Base-by-base conservation (phyloP, 2,888 invertebrate species). In the Ecliptopera silaceata region DNA sequence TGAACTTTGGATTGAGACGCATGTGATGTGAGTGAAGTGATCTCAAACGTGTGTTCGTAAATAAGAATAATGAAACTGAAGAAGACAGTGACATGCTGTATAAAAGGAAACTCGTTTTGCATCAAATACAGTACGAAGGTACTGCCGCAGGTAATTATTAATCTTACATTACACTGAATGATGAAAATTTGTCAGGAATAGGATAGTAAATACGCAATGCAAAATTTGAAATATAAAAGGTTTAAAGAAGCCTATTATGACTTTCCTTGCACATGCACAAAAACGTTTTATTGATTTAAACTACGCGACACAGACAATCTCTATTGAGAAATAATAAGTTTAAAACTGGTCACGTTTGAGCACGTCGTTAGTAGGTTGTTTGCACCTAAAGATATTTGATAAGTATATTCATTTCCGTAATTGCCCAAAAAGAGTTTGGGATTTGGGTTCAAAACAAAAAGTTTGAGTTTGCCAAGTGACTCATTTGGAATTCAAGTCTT, bases 41-140 rank as follows among this genome's bases (percentile, higher is more conserved):
- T 71, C 36, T 63, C 59, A 50, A 61, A 72, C 48, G 54, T 54
- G 57, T 58, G 60, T 49, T 58, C n/a, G 11, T 65, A 65, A 54
- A 68, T 72, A 71, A 74, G 71, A 75, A 86, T 74, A 64, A 89
- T 90, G 89, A 89, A 88, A 76, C 74, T 89, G 32, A 90, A 88
- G 72, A 88, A 81, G 71, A 86, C 87, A 43, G 85, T 88, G 77
- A 82, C 84, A 62, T 87, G 80, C 66, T 88, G 80, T 66, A 75
- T 88, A 56, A 81, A 75, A 69, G 86, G 89, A 50, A 88, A 89
- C 69, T 79, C 84, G 32, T 79, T 85, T 47, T 80, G 75, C 71
- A 72, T 83, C 61, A 80, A 78, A 59, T 86, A 83, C 69, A 69
- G 69, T 59, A 72, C 69, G 42, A 77, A 75, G 57, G 55, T 71